Percentiles rank a stretch among this genome's conserved stretches.
phyloP scores from a whole-genome alignment of 2,888 invertebrate species.

The Acrocyrtus sp. region DNA sequence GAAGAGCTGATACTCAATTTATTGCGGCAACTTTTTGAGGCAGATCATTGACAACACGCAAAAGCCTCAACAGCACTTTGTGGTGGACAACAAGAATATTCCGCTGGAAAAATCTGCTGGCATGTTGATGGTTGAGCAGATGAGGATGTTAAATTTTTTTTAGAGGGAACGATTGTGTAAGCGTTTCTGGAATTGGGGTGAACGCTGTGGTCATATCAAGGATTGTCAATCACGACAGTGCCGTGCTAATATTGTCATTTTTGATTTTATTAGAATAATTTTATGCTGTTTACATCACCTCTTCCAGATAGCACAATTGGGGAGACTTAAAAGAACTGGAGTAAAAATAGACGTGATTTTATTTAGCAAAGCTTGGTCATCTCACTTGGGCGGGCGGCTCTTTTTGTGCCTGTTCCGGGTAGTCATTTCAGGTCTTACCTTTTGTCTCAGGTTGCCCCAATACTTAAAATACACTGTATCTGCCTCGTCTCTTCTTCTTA shows the following conservation, averaged over 20 bases:
- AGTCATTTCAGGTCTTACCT: too few species aligned
- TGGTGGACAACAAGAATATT: background rate
- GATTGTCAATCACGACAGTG: slow-evolving; percentile 47
- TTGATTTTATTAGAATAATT: slow-evolving; percentile 26
- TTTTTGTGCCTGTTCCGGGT: too few species aligned
- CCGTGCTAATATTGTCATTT: slow-evolving; percentile 27
- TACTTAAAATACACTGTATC: too few species aligned
- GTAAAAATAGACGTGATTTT: slow-evolving; percentile 22
- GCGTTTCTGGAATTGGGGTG: background rate
- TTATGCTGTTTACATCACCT: slow-evolving; percentile 14
- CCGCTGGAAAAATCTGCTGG: background rate
- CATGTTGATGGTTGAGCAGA: background rate
- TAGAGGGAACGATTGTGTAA: background rate
- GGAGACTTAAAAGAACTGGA: background rate
- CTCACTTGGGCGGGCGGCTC: too few species aligned
- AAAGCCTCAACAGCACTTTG: background rate
- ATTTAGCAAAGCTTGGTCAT: too few species aligned
- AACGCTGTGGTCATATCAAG: slow-evolving; percentile 27
- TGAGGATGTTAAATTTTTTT: background rate
- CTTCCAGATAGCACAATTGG: too few species aligned
- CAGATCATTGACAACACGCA: background rate
- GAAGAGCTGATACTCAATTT: slow-evolving; percentile 1
- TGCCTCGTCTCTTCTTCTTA: too few species aligned
- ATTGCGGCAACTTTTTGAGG: slow-evolving; percentile 9
- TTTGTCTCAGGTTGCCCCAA: too few species aligned